phyloP scores from a whole-genome alignment of 2,113 vertebrate species.

The Nothoprocta perdicaria region DNA sequence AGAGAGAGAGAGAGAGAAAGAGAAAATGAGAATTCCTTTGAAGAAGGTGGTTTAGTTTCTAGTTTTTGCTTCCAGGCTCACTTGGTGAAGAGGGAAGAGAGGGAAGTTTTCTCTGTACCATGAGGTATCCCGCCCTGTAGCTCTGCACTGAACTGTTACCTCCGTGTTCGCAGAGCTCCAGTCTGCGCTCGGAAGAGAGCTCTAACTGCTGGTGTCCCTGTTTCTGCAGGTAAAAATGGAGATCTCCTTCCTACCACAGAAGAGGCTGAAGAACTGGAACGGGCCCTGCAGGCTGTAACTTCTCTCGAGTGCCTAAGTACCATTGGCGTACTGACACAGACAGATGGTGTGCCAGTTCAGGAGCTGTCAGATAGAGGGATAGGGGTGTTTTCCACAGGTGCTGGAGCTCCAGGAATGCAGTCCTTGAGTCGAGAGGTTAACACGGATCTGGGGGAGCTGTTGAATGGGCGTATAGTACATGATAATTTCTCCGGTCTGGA shows the following conservation, averaged over 20 bases:
- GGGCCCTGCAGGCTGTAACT: slow-evolving; percentile 95
- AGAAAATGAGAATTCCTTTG: neutral
- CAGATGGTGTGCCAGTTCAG: slow-evolving; percentile 87
- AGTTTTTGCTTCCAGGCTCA: neutral
- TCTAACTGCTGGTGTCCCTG: slow-evolving; percentile 25
- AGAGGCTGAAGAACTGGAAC: slow-evolving; percentile 97
- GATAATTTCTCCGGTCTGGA: slow-evolving; percentile 94
- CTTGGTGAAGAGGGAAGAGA: neutral
- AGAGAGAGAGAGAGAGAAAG: neutral
- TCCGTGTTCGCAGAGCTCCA: neutral
- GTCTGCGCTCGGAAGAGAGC: neutral
- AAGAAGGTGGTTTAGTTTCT: neutral
- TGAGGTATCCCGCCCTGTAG: neutral
- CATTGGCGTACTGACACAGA: slow-evolving; percentile 90
- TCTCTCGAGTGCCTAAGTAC: slow-evolving; percentile 97
- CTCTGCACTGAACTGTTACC: neutral
- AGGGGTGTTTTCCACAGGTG: slow-evolving; percentile 87
- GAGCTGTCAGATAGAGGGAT: slow-evolving; percentile 88
- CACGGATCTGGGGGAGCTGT: slow-evolving; percentile 89
- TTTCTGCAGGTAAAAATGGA: slow-evolving; percentile 92
- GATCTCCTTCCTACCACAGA: slow-evolving; percentile 96
- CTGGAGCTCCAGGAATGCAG: slow-evolving; percentile 86
- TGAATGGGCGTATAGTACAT: slow-evolving; percentile 90
- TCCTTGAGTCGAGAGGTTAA: slow-evolving; percentile 84
- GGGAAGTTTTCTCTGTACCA: neutral